A percentile compares a stretch with the other conserved stretches of the same genome.
Conservation (phyloP, 1,140 invertebrate genomes). For the Nephila pilipes region DNA sequence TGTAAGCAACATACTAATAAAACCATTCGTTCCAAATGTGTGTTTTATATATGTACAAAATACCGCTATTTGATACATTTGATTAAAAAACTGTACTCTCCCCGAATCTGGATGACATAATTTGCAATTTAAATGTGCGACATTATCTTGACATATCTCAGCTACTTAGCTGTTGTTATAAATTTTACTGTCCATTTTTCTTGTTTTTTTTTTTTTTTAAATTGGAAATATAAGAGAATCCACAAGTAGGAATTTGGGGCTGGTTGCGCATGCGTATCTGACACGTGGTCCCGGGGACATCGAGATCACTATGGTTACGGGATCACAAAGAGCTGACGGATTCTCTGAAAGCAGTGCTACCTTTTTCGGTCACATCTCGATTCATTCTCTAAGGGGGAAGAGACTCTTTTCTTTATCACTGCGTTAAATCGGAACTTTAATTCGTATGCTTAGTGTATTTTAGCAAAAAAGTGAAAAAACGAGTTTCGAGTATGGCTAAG, state of each 20-base stretch:
- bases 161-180: too few species aligned
- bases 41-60: too few species aligned
- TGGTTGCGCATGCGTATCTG: neutral
- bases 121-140: too few species aligned
- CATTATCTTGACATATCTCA: too few species aligned
- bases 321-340: slow-evolving; percentile 24
- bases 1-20: too few species aligned
- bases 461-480: neutral
- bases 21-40: too few species aligned
- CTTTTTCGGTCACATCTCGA: slow-evolving; percentile 7
- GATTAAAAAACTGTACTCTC: too few species aligned
- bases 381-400: neutral
- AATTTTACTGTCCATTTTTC: neutral
- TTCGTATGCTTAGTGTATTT: neutral
- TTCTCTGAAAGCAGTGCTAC: neutral
- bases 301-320: slow-evolving; percentile 15
- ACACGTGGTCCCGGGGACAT: slow-evolving; percentile 38
- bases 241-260: neutral
- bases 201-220: neutral
- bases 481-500: neutral
- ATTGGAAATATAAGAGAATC: neutral
- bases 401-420: neutral
- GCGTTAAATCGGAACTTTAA: neutral
- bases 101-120: too few species aligned
- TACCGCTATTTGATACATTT: too few species aligned